phyloP scores from a whole-genome alignment of 2,888 invertebrate genomes.

The Melipona beecheii region DNA sequence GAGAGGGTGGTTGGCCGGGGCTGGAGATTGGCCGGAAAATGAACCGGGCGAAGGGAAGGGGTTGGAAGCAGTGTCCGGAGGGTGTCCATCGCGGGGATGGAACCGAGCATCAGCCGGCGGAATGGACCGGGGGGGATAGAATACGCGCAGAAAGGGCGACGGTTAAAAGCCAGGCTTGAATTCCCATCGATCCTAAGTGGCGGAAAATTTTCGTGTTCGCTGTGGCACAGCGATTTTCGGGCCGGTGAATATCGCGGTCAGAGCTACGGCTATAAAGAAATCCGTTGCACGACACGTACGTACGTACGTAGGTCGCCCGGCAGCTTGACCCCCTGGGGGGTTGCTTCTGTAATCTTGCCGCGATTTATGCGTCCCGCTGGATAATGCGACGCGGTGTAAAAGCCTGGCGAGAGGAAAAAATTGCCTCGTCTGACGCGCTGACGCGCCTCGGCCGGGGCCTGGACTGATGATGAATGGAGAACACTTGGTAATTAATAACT shows the following conservation, averaged over 20 bases:
- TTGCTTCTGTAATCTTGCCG: conserved; percentile 41
- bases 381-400: conserved; percentile 28
- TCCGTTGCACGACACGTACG: conserved; percentile 14
- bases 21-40: conserved; percentile 61
- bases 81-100: conserved; percentile 33
- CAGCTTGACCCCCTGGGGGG: neutral
- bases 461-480: neutral
- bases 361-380: conserved; percentile 28
- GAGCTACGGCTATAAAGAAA: conserved; percentile 47
- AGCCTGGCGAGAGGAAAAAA: neutral
- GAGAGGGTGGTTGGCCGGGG: conserved; percentile 4
- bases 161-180: conserved; percentile 66
- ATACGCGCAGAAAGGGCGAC: conserved; percentile 50
- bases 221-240: conserved; percentile 35
- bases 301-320: neutral
- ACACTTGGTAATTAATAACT: neutral
- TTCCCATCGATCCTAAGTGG: conserved; percentile 62
- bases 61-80: conserved; percentile 27
- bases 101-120: conserved; percentile 19
- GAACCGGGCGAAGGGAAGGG: conserved; percentile 43
- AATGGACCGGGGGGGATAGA: conserved; percentile 15
- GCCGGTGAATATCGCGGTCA: conserved; percentile 55
- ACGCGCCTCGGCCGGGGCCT: neutral
- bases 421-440: neutral
- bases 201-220: conserved; percentile 61